Conservation (phyloP, 2,888 invertebrate species). For the Hermaeophaga mercurialis region DNA sequence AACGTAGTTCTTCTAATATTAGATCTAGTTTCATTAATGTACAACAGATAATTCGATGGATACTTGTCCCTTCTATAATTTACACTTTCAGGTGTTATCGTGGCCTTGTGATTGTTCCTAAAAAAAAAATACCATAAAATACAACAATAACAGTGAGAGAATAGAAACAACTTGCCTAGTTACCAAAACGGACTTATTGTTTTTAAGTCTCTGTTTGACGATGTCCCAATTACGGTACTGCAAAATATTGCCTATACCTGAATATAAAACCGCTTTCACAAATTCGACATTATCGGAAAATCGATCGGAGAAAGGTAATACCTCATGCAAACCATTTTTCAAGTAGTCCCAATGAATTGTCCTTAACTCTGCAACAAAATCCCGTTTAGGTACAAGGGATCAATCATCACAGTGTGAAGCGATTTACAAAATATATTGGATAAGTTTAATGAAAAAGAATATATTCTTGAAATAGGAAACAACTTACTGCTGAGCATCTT, state of each 20-base stretch:
- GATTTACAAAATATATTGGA: slow-evolving; percentile 11
- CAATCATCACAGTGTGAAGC: too few species aligned
- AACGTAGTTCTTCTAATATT: slow-evolving; percentile 61
- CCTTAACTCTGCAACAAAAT: slow-evolving; percentile 60
- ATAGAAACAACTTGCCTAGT: slow-evolving; percentile 59
- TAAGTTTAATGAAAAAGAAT: not conserved
- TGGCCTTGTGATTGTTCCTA: slow-evolving; percentile 64
- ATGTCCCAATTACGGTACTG: slow-evolving; percentile 58
- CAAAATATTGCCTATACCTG: slow-evolving; percentile 65
- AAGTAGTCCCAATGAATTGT: slow-evolving; percentile 63
- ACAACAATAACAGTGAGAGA: slow-evolving; percentile 8
- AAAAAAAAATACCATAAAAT: slow-evolving; percentile 32
- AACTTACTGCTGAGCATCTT: slow-evolving; percentile 60
- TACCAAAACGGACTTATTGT: slow-evolving; percentile 55
- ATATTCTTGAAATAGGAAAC: slow-evolving; percentile 6
- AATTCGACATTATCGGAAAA: slow-evolving; percentile 65
- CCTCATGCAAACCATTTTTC: slow-evolving; percentile 55
- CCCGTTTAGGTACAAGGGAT: too few species aligned
- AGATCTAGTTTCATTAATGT: slow-evolving; percentile 65
- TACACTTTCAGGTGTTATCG: slow-evolving; percentile 68
- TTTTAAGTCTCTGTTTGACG: slow-evolving; percentile 58
- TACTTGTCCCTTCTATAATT: slow-evolving; percentile 61
- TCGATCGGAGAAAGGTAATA: slow-evolving; percentile 50
- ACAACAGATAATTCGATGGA: slow-evolving; percentile 60
- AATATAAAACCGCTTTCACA: slow-evolving; percentile 62